These are phyloP conservation scores for Acleris holmiana DNA, from an alignment of 2,888 invertebrate species.

Conservation along the genomic window DNA sequence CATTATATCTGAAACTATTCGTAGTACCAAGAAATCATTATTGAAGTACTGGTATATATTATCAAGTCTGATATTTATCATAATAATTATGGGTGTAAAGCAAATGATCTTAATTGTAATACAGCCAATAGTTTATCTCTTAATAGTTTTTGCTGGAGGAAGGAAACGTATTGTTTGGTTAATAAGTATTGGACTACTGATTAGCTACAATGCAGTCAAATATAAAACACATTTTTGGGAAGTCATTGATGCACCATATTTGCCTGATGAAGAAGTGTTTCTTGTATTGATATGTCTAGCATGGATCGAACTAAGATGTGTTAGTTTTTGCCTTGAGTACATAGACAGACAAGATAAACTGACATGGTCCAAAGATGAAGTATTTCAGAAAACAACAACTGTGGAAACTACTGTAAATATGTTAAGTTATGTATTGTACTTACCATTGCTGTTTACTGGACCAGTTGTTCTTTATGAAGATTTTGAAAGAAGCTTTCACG, in stretches of 20 bases:
- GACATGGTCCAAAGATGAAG: slow-evolving; percentile 40
- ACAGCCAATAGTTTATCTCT: slow-evolving; percentile 83
- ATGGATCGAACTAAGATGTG: slow-evolving; percentile 90
- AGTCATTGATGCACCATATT: slow-evolving; percentile 68
- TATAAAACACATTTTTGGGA: slow-evolving; percentile 74
- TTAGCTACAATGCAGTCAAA: slow-evolving; percentile 79
- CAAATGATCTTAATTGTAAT: slow-evolving; percentile 77
- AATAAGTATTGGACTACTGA: slow-evolving; percentile 75
- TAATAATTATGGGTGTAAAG: slow-evolving; percentile 73
- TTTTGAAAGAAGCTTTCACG: slow-evolving; percentile 80
- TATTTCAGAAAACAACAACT: slow-evolving; percentile 33
- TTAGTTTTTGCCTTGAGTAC: slow-evolving; percentile 89
- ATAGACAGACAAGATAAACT: slow-evolving; percentile 58
- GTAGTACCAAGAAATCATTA: slow-evolving; percentile 52
- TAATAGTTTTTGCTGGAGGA: slow-evolving; percentile 70
- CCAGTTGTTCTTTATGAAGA: slow-evolving; percentile 92
- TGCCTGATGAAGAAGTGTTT: slow-evolving; percentile 81
- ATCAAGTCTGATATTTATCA: slow-evolving; percentile 77
- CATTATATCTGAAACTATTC: slow-evolving; percentile 77
- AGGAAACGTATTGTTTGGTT: slow-evolving; percentile 83
- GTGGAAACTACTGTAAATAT: slow-evolving; percentile 72
- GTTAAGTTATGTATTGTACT: slow-evolving; percentile 91
- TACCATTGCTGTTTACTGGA: slow-evolving; percentile 92
- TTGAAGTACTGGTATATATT: slow-evolving; percentile 83
- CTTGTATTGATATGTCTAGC: slow-evolving; percentile 84